Conservation (phyloP, 1,140 invertebrate genomes). For the Ylistrum balloti region DNA sequence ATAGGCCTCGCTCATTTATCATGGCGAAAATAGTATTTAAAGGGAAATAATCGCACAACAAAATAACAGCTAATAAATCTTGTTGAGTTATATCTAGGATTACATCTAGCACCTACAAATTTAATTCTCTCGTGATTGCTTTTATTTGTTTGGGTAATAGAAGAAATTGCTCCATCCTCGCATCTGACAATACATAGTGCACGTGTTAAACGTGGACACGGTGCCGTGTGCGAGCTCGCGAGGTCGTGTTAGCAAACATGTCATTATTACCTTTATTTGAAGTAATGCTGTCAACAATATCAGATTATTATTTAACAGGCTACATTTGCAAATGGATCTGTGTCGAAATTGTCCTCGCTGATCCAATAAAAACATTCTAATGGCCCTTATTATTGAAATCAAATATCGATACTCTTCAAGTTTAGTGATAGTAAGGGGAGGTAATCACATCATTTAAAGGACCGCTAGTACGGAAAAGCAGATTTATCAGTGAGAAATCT, state of each 20-base stretch:
- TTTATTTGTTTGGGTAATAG: conserved; percentile 40
- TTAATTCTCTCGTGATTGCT: conserved; percentile 16
- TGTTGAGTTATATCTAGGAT: conserved; percentile 30
- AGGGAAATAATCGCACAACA: conserved; percentile 25
- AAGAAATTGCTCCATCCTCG: conserved; percentile 33
- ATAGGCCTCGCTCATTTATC: conserved; percentile 37
- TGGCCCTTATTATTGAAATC: background rate
- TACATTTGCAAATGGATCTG: conserved; percentile 10
- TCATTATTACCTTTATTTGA: conserved; percentile 15
- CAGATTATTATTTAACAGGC: conserved; percentile 28
- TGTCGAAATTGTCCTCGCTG: background rate
- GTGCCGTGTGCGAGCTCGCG: background rate
- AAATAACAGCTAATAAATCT: conserved; percentile 34
- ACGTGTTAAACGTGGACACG: background rate
- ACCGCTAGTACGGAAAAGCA: no score
- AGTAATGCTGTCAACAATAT: background rate
- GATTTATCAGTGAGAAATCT: no score
- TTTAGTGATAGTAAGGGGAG: background rate
- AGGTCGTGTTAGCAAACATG: conserved; percentile 38
- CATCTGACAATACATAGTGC: background rate
- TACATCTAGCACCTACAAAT: conserved; percentile 33
- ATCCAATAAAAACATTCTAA: background rate
- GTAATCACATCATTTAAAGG: no score
- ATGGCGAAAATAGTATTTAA: conserved; percentile 28
- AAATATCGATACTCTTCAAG: background rate